A percentile compares a stretch with the other conserved stretches of the same genome.
Evolutionary conservation across 2,113 vertebrate genomes (phyloP).

Genomic region (Guaruba guarouba): DNA sequence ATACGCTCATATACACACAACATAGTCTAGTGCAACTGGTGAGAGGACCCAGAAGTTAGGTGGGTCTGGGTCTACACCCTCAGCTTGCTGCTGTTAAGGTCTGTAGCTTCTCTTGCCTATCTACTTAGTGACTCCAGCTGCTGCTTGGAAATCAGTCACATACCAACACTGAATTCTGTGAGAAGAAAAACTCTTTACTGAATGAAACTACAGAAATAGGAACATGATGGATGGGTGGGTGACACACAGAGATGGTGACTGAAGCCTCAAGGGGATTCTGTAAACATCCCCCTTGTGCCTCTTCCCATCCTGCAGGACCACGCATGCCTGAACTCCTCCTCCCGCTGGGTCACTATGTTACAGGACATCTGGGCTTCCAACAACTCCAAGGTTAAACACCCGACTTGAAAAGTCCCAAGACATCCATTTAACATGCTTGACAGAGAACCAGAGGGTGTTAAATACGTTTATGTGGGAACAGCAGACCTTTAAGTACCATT

Average conservation of each 20-base stretch:
- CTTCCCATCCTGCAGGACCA: neutral
- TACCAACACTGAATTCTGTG: neutral
- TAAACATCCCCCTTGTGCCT: neutral
- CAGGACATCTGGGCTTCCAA: neutral
- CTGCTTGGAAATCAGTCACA: neutral
- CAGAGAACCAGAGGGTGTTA: neutral
- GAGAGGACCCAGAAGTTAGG: neutral
- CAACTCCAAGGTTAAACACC: neutral
- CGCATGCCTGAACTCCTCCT: neutral
- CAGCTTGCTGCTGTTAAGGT: neutral
- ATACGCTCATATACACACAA: rapidly evolving
- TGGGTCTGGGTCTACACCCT: neutral
- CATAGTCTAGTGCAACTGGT: neutral
- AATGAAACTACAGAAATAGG: neutral
- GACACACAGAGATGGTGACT: neutral
- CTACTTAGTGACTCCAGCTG: neutral
- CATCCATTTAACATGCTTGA: neutral
- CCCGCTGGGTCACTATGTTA: neutral
- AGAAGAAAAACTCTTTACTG: neutral
- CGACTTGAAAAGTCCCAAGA: neutral
- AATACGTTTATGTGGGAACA: neutral
- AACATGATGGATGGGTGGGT: rapidly evolving
- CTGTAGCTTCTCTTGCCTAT: neutral
- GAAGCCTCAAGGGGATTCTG: neutral
- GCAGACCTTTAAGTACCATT: neutral